A percentile compares a stretch with the other conserved stretches of the same genome.
Conservation (phyloP, 2,888 invertebrate species). For the Diarsia mendica region DNA sequence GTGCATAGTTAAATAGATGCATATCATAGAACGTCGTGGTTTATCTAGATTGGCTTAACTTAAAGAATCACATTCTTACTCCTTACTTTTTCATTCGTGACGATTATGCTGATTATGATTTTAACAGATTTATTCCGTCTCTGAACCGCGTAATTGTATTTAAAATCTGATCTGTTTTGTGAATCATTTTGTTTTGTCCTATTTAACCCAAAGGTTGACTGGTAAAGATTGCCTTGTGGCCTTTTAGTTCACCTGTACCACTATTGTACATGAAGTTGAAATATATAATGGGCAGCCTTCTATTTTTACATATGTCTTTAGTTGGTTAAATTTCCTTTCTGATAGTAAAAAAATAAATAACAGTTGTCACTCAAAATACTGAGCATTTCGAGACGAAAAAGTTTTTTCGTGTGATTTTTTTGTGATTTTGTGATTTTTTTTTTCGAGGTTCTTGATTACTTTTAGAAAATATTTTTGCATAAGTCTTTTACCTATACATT, state of each 20-base stretch:
- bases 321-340: too few relatives aligned
- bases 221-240: not conserved
- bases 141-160: not conserved
- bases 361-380: too few relatives aligned
- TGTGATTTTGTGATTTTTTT: too few relatives aligned
- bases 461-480: too few relatives aligned
- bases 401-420: too few relatives aligned
- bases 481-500: too few relatives aligned
- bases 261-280: not conserved
- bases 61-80: conserved; percentile 6
- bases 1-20: conserved; percentile 9
- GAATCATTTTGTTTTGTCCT: not conserved
- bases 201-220: not conserved
- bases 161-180: not conserved
- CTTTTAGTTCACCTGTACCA: not conserved
- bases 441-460: too few relatives aligned
- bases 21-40: conserved; percentile 18
- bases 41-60: conserved; percentile 15
- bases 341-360: too few relatives aligned
- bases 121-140: not conserved
- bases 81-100: conserved; percentile 10
- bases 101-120: not conserved
- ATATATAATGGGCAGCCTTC: too few relatives aligned
- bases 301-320: too few relatives aligned
- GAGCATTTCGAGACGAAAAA: too few relatives aligned